A percentile compares a stretch with the other conserved stretches of the same genome.
These are phyloP conservation scores for Oreamnos americanus DNA, from an alignment of 2,113 vertebrate genomes.

Conservation along the genomic window DNA sequence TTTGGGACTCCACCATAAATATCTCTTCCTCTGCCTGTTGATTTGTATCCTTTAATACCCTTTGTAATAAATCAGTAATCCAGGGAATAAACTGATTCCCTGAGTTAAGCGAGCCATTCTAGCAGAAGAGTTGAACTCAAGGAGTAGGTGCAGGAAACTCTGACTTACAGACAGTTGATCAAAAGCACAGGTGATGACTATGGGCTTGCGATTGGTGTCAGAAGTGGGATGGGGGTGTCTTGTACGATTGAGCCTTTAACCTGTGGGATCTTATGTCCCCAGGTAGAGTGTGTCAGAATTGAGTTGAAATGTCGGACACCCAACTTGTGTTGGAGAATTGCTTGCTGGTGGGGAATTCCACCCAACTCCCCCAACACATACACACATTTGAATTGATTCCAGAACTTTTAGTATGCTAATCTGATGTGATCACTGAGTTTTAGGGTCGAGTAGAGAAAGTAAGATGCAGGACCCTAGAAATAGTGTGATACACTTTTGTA, in stretches of 20 bases:
- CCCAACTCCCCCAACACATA: neutral
- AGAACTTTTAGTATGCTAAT: neutral
- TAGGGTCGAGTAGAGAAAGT: neutral
- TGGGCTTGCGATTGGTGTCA: neutral
- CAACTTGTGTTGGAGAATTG: neutral
- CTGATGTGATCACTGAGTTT: neutral
- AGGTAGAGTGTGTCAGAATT: neutral
- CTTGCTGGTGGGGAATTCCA: neutral
- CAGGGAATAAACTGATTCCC: neutral
- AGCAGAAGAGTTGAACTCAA: neutral
- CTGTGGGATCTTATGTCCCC: neutral
- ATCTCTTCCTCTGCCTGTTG: neutral
- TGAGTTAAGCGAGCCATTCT: neutral
- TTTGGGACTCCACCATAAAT: neutral
- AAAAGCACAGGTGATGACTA: neutral
- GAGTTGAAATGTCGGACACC: neutral
- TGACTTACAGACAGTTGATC: neutral
- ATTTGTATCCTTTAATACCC: neutral
- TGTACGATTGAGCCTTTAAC: neutral
- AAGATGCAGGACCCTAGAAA: neutral
- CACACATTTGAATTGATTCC: neutral
- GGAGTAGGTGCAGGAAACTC: no score
- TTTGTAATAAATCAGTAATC: neutral
- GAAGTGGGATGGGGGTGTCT: neutral
- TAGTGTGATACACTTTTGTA: no score